A percentile compares a stretch with the other conserved stretches of the same genome.
Evolutionary conservation across 2,797 vertebrate genomes (phyloP).

Genomic region (Sphenopsis melanotis): DNA sequence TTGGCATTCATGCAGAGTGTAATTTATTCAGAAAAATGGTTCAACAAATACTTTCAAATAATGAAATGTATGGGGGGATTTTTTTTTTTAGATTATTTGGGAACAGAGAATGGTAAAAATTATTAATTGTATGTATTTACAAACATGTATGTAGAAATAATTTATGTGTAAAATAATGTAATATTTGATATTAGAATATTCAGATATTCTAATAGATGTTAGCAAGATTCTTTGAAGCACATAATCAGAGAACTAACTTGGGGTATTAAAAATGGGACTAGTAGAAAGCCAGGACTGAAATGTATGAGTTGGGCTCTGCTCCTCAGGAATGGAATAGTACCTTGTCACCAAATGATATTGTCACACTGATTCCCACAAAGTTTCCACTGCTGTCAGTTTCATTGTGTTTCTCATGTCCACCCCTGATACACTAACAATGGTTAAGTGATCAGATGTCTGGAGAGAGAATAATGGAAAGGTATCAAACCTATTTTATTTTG

Average conservation of each 20-base stretch:
- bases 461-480: not conserved
- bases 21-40: slow-evolving; percentile 9
- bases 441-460: not conserved
- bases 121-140: not conserved
- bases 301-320: not conserved
- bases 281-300: not conserved
- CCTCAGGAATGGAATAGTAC: not conserved
- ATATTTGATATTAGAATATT: not conserved
- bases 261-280: not conserved
- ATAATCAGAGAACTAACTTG: not conserved
- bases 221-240: not conserved
- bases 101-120: not conserved
- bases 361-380: not conserved
- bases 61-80: not conserved
- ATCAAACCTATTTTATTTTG: not conserved
- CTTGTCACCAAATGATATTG: not conserved
- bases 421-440: not conserved
- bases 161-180: not conserved
- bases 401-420: not conserved
- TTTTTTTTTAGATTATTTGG: not conserved
- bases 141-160: not conserved
- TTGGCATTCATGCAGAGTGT: not conserved
- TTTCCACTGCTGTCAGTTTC: not conserved
- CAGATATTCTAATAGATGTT: not conserved
- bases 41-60: not conserved